Percentiles rank a stretch among this genome's conserved stretches.
These are phyloP conservation scores for Promerops cafer DNA, from an alignment of 2,113 vertebrate species.

Conservation along the genomic window DNA sequence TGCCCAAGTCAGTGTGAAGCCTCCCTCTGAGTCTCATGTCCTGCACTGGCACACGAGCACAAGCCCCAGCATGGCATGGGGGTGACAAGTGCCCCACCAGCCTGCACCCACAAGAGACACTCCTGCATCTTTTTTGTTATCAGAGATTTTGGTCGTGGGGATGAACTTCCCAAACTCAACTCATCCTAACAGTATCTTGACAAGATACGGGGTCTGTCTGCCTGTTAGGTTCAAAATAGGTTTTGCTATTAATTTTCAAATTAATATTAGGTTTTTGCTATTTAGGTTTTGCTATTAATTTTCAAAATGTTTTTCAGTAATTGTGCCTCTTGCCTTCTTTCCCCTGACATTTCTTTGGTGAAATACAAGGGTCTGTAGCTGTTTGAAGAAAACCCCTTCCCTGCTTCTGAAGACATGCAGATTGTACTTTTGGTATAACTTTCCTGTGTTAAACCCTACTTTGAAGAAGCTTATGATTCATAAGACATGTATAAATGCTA, in stretches of 20 bases:
- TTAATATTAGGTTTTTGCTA: too few relatives aligned
- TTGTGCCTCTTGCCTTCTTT: neutral
- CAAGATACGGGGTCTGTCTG: neutral
- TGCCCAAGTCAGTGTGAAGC: neutral
- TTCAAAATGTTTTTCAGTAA: neutral
- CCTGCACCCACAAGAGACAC: neutral
- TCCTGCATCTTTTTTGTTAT: neutral
- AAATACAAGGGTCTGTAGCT: neutral
- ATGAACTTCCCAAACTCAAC: neutral
- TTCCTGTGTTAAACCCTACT: neutral
- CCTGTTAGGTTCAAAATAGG: neutral
- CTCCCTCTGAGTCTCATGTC: neutral
- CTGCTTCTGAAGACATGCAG: neutral
- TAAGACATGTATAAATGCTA: neutral
- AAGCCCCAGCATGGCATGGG: accelerated
- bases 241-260: neutral
- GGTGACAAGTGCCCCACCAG: neutral
- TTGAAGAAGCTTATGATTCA: slow-evolving; percentile 21
- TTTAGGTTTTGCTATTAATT: neutral
- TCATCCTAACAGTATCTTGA: neutral
- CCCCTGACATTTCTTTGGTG: neutral
- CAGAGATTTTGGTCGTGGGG: accelerated
- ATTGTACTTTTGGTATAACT: neutral
- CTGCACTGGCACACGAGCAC: accelerated
- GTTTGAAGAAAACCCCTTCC: neutral